Evolutionary conservation across 2,113 vertebrate genomes (phyloP).

Genomic region (Leucoraja erinaceus): DNA sequence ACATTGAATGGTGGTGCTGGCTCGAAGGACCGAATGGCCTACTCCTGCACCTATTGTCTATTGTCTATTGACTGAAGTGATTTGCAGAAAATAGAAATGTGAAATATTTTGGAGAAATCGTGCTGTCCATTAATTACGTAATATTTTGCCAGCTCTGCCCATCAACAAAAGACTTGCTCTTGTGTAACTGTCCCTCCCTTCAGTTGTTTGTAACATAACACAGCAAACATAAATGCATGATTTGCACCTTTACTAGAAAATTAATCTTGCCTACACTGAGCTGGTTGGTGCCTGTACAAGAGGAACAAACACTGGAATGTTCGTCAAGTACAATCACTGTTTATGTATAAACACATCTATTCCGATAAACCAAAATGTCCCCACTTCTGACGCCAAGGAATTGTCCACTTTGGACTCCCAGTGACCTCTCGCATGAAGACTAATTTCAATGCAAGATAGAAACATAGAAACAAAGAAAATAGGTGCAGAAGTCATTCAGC

Average conservation of each 20-base stretch:
- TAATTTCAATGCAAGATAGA: not conserved
- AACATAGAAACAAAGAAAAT: no score
- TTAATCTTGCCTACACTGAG: not conserved
- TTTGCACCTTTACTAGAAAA: not conserved
- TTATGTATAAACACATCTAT: not conserved
- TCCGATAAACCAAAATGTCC: not conserved
- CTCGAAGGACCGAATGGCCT: no score
- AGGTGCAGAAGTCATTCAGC: no score
- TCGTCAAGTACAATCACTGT: not conserved
- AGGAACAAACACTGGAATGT: not conserved
- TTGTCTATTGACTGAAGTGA: not conserved
- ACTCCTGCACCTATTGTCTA: no score
- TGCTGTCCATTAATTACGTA: not conserved
- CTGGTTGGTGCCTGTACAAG: not conserved
- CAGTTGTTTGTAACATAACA: not conserved
- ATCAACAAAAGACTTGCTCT: not conserved
- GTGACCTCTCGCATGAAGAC: not conserved
- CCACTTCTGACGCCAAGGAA: not conserved
- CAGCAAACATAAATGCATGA: not conserved
- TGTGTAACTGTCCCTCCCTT: not conserved
- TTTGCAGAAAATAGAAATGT: not conserved
- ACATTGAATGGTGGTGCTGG: no score
- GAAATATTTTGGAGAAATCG: not conserved
- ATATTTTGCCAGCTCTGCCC: not conserved
- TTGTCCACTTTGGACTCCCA: not conserved